Evolutionary conservation across 2,797 vertebrate species (phyloP), one percentile per base, ranked within the genome.

Genomic region (Lacerta bilineata): DNA sequence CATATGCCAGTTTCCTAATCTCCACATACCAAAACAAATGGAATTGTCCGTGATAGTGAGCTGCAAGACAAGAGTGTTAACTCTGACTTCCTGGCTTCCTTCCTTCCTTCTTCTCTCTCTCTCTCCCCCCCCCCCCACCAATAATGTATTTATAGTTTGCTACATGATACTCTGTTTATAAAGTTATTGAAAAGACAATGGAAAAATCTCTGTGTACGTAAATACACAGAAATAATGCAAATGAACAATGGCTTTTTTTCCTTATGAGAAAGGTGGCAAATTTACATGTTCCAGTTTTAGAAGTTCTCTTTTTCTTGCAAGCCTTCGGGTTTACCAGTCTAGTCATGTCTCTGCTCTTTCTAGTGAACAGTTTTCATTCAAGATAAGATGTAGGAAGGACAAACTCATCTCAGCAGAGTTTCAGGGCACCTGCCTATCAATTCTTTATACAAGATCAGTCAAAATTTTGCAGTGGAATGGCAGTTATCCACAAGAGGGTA

Each of bases 361-460:
- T 89, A 69, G 87, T 75, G 95, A 83, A 27, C 91, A 91, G 94
- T 93, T 95, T 87, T 95, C 95, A 93, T 96, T 96, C 90, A 77
- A 95, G 92, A 91, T 95, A 96, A 95, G 91, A 91, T 43, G 23
- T 86, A 76, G 92, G 90, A 93, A 94, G 94, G 33, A 90, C 36
- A 27, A 84, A 90, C 90, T 84, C 92, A 94, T 92, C 91, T 95
- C 77, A 89, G 88, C 74, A 95, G 85, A n/a, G 80, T 93, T 95
- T 95, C 91, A 93, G 94, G 95, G 88, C 94, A 93, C 88, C 80
- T 8, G 3, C 85, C 81, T 91, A 92, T 89, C 86, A 92, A 82
- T 95, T 96, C 92, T 93, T 93, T 92, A 91, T 29, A 94, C 87
- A 93, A 91, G 85, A 93, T 92, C 68, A 95, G 91, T 85, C 90